phyloP scores from a whole-genome alignment of 1,140 invertebrate species.

The Venturia canescens region DNA sequence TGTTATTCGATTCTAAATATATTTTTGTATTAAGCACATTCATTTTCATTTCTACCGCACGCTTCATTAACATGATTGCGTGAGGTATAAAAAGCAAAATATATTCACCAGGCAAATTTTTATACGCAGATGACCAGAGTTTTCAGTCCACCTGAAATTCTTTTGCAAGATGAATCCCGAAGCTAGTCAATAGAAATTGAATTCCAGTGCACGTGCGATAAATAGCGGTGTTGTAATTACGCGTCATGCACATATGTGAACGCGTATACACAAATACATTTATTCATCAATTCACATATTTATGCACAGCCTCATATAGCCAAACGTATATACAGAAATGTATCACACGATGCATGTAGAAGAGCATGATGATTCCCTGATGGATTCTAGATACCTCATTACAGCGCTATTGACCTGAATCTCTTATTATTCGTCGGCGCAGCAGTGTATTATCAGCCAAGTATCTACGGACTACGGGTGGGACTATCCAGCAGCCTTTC shows the following conservation, averaged over 20 bases:
- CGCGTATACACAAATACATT: no score
- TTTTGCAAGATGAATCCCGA: background rate
- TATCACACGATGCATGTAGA: background rate
- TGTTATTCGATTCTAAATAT: no score
- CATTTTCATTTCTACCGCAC: no score
- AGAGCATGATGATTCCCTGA: constrained; percentile 55
- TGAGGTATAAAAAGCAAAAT: no score
- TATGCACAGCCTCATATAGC: background rate
- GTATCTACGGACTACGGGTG: constrained; percentile 7
- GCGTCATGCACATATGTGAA: background rate
- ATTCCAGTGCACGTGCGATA: constrained; percentile 35
- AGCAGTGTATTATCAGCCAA: constrained; percentile 51
- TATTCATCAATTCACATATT: no score
- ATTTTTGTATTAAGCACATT: no score
- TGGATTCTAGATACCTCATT: constrained; percentile 66
- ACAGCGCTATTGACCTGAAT: constrained; percentile 71
- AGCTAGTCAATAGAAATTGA: constrained; percentile 37
- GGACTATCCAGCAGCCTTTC: constrained; percentile 7
- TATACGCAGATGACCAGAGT: no score
- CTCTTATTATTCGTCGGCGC: constrained; percentile 66
- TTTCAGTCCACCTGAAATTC: background rate
- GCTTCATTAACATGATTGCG: no score
- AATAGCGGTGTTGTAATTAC: constrained; percentile 31
- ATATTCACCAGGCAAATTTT: no score
- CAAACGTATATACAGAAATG: background rate